A percentile compares a stretch with the other conserved stretches of the same genome.
phyloP scores from a whole-genome alignment of 2,113 vertebrate species.

The Panurus biarmicus region DNA sequence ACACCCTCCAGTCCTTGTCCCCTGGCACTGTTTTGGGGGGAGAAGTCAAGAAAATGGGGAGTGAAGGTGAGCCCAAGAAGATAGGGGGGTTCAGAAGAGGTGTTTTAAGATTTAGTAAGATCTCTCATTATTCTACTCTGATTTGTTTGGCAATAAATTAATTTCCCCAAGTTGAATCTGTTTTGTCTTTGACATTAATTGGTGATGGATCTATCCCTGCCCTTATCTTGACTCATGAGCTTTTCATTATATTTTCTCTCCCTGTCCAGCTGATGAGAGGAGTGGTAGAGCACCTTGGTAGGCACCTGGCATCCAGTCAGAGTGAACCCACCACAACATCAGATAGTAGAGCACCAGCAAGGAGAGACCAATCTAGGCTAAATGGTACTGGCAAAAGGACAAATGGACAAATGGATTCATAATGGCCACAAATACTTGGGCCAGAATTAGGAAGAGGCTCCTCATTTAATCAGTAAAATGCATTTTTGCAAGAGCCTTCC shows the following conservation, averaged over 20 bases:
- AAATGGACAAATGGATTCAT: not conserved
- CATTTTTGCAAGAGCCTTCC: not conserved
- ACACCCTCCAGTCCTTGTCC: not conserved
- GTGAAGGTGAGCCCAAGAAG: not conserved
- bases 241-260: not conserved
- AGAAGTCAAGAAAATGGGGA: not conserved
- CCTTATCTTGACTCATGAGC: not conserved
- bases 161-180: not conserved
- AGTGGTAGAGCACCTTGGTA: not conserved
- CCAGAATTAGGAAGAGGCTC: not conserved
- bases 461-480: not conserved
- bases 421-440: not conserved
- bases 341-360: not conserved
- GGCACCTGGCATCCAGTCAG: not conserved
- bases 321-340: not conserved
- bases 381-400: not conserved
- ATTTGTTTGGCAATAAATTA: not conserved
- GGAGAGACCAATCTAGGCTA: not conserved
- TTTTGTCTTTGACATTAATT: not conserved
- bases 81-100: fast-evolving
- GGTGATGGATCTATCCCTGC: not conserved
- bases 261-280: not conserved
- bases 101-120: not conserved
- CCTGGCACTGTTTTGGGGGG: not conserved
- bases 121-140: not conserved